phyloP scores from a whole-genome alignment of 2,797 vertebrate genomes.

The Graptemys geographica region DNA sequence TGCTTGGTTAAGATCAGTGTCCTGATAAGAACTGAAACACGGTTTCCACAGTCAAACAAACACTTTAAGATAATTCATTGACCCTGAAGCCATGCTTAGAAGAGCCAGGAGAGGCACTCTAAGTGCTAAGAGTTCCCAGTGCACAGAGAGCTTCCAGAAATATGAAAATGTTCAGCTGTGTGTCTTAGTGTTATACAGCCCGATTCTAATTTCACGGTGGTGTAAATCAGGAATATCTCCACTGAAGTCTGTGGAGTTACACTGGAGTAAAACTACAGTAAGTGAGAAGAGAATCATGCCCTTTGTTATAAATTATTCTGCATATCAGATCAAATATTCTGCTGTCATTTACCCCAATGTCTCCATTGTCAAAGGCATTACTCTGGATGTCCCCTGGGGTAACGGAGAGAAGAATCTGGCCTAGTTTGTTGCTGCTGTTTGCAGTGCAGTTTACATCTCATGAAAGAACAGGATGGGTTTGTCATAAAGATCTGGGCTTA shows the following conservation, averaged over 20 bases:
- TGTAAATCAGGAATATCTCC: neutral
- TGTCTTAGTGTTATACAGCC: accelerated
- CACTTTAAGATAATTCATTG: slow-evolving; percentile 1
- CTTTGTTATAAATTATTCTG: slow-evolving; percentile 32
- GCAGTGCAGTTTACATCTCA: slow-evolving; percentile 48
- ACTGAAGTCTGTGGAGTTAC: neutral
- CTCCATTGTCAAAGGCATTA: slow-evolving; percentile 47
- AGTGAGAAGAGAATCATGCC: neutral
- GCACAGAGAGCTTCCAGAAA: accelerated
- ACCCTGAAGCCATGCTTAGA: neutral
- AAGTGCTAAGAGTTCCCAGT: accelerated
- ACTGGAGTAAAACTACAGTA: neutral
- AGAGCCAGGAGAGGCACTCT: neutral
- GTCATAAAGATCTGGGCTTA: slow-evolving; percentile 42
- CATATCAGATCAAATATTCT: slow-evolving; percentile 37
- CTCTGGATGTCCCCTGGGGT: slow-evolving; percentile 19
- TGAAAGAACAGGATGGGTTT: slow-evolving; percentile 55
- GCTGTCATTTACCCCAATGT: slow-evolving; percentile 42
- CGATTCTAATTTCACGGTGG: neutral
- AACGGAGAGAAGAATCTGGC: neutral
- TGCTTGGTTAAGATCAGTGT: slow-evolving; percentile 31
- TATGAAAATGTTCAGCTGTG: neutral
- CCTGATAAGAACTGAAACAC: neutral
- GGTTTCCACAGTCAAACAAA: neutral
- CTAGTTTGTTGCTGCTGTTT: slow-evolving; percentile 10